Evolutionary conservation across 2,888 invertebrate genomes (phyloP).

Genomic region (Hypselothyrea guttata): DNA sequence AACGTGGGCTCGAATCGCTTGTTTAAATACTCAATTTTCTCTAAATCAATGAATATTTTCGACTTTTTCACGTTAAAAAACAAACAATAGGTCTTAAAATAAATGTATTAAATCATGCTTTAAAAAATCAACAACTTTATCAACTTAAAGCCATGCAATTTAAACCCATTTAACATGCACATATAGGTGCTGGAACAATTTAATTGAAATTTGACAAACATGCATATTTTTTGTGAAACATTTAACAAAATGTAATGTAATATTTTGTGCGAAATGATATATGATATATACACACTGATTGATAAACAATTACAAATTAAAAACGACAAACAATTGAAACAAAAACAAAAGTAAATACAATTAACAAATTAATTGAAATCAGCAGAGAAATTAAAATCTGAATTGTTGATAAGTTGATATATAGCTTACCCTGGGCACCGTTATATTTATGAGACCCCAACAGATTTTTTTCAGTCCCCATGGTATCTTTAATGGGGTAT

Average conservation of each 20-base stretch:
- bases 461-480: slow-evolving; percentile 83
- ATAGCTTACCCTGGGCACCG: slow-evolving; percentile 83
- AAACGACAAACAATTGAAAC: slow-evolving; percentile 35
- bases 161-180: too few relatives aligned
- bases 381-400: slow-evolving; percentile 23
- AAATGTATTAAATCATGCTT: too few relatives aligned
- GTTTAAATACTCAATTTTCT: too few relatives aligned
- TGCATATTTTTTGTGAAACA: too few relatives aligned
- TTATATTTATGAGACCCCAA: slow-evolving; percentile 83
- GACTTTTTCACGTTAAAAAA: too few relatives aligned
- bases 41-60: too few relatives aligned
- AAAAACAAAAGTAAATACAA: slow-evolving; percentile 23
- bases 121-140: too few relatives aligned
- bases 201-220: too few relatives aligned
- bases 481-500: slow-evolving; percentile 83
- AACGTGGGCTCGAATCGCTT: too few relatives aligned
- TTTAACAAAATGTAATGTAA: not conserved
- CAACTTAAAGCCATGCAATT: too few relatives aligned
- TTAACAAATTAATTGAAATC: slow-evolving; percentile 1
- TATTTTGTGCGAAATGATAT: slow-evolving; percentile 5
- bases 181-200: too few relatives aligned
- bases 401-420: slow-evolving; percentile 34
- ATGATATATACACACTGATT: not conserved
- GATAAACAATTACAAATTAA: slow-evolving; percentile 5
- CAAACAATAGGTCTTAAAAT: too few relatives aligned